Conservation (phyloP, 2,797 vertebrate species). For the Ptychadena robeensis region DNA sequence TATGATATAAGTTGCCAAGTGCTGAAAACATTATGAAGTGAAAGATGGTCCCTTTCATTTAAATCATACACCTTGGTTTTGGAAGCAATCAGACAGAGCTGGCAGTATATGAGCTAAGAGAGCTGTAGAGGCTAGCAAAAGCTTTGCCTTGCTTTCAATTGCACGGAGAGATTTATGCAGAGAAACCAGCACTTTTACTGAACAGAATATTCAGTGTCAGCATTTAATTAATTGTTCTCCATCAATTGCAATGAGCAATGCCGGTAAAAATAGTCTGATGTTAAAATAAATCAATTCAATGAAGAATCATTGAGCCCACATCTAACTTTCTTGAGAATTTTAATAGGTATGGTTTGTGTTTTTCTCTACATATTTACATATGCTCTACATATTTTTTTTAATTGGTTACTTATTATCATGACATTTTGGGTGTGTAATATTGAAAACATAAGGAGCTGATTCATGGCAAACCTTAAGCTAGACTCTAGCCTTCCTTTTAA, state of each 20-base stretch:
- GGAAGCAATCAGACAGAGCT: conserved; percentile 54
- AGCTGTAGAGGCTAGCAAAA: conserved; percentile 42
- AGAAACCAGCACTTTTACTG: conserved; percentile 59
- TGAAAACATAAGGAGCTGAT: too few relatives aligned
- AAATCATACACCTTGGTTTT: conserved; percentile 58
- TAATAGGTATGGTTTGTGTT: conserved; percentile 27
- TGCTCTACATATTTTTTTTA: conserved; percentile 11
- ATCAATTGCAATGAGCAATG: conserved; percentile 62
- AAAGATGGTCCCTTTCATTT: conserved; percentile 52
- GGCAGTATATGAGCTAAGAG: conserved; percentile 48
- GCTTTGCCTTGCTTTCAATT: conserved; percentile 56
- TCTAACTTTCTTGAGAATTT: conserved; percentile 40
- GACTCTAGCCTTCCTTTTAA: too few relatives aligned
- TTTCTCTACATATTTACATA: conserved; percentile 13
- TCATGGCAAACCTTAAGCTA: too few relatives aligned
- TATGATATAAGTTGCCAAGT: conserved; percentile 29
- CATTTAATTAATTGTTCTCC: conserved; percentile 63
- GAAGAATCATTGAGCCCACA: conserved; percentile 33
- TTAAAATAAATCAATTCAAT: conserved; percentile 56
- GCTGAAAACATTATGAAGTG: conserved; percentile 52
- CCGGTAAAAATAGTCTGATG: conserved; percentile 60
- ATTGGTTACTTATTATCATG: neutral
- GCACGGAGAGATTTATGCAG: conserved; percentile 57
- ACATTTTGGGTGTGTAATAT: too few relatives aligned
- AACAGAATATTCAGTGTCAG: conserved; percentile 62